phyloP scores from a whole-genome alignment of 23 tunicate genomes.

The Pegea sp. region DNA sequence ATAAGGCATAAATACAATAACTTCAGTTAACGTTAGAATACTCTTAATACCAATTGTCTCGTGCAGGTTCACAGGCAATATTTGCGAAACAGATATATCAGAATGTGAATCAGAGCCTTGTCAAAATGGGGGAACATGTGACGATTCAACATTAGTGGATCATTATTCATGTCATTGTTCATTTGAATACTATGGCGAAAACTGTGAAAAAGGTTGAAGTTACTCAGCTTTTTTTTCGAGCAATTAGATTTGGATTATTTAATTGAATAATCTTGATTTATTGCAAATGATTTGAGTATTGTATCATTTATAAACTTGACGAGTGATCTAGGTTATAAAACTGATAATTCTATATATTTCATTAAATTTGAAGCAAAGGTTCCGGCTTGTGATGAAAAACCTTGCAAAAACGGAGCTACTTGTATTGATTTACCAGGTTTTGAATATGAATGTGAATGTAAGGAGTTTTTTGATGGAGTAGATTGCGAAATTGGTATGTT shows the following conservation, averaged over 20 bases:
- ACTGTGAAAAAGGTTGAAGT: conserved; percentile 54
- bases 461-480: conserved; percentile 3
- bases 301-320: no score
- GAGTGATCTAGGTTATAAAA: no score
- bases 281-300: no score
- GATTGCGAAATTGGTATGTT: conserved; percentile 17
- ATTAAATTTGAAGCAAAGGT: conserved; percentile 1
- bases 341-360: no score
- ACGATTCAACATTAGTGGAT: conserved; percentile 5
- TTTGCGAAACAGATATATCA: conserved; percentile 18
- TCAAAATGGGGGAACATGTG: conserved; percentile 43
- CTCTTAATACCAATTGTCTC: no score
- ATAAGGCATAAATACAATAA: no score
- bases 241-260: no score
- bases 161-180: conserved; percentile 19
- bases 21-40: no score
- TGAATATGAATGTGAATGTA: conserved; percentile 9
- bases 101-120: conserved; percentile 59
- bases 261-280: no score
- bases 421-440: conserved; percentile 3
- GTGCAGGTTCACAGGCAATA: conserved; percentile 22
- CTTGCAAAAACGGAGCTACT: conserved; percentile 11
- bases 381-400: conserved; percentile 6
- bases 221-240: no score
- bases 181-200: conserved; percentile 8